phyloP scores from a whole-genome alignment of 2,113 vertebrate species.

The Emydocephalus ijimae region DNA sequence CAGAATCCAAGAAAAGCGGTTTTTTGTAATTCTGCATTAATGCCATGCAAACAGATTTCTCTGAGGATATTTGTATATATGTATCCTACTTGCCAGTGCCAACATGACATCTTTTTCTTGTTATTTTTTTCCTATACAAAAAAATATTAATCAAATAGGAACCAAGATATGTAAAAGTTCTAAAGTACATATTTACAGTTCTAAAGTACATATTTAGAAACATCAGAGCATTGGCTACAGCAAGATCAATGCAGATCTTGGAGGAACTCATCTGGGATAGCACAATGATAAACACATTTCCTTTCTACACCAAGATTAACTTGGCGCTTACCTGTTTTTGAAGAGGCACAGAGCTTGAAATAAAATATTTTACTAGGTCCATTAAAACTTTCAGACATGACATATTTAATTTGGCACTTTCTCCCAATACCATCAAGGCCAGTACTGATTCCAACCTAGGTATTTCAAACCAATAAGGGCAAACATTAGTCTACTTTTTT shows the following conservation, averaged over 20 bases:
- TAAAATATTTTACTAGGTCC: slow-evolving; percentile 54
- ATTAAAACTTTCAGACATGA: slow-evolving; percentile 64
- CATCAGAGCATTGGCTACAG: not conserved
- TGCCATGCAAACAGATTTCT: slow-evolving; percentile 50
- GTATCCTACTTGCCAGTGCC: slow-evolving; percentile 32
- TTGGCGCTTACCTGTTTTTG: slow-evolving; percentile 47
- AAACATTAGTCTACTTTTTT: slow-evolving; percentile 15
- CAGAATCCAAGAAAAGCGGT: slow-evolving; percentile 50
- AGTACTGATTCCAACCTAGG: slow-evolving; percentile 59
- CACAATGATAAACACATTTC: not conserved
- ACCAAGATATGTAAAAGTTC: not conserved
- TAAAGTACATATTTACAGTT: not conserved
- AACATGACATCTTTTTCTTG: not conserved
- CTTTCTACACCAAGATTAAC: slow-evolving; percentile 23
- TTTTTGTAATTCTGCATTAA: slow-evolving; percentile 48
- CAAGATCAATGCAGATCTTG: not conserved
- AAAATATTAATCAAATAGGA: slow-evolving; percentile 22
- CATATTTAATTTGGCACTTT: slow-evolving; percentile 62
- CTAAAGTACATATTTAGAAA: not conserved
- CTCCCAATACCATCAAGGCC: slow-evolving; percentile 62
- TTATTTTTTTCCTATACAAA: slow-evolving; percentile 34
- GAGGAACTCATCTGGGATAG: not conserved
- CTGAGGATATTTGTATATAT: slow-evolving; percentile 40
- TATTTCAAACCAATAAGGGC: slow-evolving; percentile 29
- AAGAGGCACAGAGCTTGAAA: slow-evolving; percentile 39